Conservation (phyloP, 2,113 vertebrate genomes). For the Oceanodroma tethys region DNA sequence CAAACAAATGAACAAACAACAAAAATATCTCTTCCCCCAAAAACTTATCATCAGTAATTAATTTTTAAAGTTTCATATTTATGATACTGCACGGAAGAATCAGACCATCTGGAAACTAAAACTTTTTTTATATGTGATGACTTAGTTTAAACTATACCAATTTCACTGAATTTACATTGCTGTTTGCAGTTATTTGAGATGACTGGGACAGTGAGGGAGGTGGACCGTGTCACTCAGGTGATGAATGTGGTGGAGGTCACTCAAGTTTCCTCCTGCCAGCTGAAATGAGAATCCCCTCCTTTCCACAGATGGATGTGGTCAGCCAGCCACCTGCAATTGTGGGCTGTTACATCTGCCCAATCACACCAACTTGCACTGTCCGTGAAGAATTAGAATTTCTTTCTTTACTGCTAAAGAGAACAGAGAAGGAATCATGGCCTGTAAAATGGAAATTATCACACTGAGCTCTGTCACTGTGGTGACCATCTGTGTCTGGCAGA, state of each 20-base stretch:
- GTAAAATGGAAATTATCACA: not conserved
- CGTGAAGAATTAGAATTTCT: not conserved
- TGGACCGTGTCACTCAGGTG: not conserved
- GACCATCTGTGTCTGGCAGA: not conserved
- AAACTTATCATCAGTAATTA: not conserved
- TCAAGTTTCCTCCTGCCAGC: not conserved
- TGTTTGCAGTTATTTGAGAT: not conserved
- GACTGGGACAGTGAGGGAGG: not conserved
- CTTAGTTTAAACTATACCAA: not conserved
- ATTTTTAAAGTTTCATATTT: not conserved
- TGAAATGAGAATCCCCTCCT: not conserved
- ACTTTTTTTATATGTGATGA: not conserved
- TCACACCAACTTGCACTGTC: not conserved
- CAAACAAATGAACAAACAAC: not conserved
- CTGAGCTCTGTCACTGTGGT: not conserved
- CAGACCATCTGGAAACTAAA: not conserved
- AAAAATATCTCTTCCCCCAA: accelerated
- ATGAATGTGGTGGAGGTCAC: not conserved
- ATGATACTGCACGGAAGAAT: not conserved
- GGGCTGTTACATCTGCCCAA: not conserved
- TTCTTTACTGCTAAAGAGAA: not conserved
- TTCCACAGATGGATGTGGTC: not conserved
- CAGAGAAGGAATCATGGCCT: not conserved
- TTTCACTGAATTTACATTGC: not conserved
- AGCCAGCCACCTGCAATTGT: not conserved